A percentile compares a stretch with the other conserved stretches of the same genome.
Evolutionary conservation across 92 coral and sea anemone genomes (phyloP).

Genomic region (Blastomussa wellsi): DNA sequence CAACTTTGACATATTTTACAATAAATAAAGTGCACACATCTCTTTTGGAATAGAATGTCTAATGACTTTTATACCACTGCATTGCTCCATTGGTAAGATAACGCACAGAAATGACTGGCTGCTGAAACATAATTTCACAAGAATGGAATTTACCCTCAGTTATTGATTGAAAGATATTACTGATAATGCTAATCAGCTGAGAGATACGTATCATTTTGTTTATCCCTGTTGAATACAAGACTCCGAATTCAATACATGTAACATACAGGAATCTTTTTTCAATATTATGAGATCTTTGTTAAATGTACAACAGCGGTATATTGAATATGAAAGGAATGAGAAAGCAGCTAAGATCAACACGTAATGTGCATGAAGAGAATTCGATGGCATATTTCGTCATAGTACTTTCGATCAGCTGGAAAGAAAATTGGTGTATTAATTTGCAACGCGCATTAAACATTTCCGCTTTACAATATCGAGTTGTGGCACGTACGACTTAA

Average conservation of each 20-base stretch:
- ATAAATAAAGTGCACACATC: background rate
- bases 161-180: slow-evolving; percentile 9
- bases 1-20: background rate
- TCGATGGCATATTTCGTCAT: background rate
- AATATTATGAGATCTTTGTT: too few species aligned
- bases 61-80: background rate
- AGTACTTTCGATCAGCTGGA: slow-evolving; percentile 6
- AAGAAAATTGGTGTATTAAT: slow-evolving; percentile 9
- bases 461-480: slow-evolving; percentile 11
- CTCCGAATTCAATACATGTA: background rate
- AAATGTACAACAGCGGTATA: background rate
- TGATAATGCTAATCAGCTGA: slow-evolving; percentile 4
- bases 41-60: background rate
- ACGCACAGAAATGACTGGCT: background rate
- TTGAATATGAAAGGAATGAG: background rate
- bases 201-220: background rate
- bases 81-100: background rate
- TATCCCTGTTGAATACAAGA: slow-evolving; percentile 7
- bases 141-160: background rate
- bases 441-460: slow-evolving; percentile 8
- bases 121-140: background rate
- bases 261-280: background rate
- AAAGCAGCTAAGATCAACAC: background rate
- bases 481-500: slow-evolving; percentile 9
- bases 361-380: background rate